Base-by-base conservation (phyloP, 2,113 vertebrate species). In the Macrotus californicus region DNA sequence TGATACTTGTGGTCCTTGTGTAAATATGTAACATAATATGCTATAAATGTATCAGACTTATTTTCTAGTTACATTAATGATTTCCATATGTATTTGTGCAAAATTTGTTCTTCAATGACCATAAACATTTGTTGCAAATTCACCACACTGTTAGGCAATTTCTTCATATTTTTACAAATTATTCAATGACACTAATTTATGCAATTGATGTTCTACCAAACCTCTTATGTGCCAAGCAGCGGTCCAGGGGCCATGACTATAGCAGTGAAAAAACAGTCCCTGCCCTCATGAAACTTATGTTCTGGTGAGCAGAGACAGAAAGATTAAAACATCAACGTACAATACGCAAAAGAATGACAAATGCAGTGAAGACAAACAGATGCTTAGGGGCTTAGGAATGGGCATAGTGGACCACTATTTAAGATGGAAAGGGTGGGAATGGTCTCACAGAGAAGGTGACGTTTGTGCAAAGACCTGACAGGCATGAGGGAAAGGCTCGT, bases 41-140 rank as follows among this genome's bases (percentile, higher is more conserved):
- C 73, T 73, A 72, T 89, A 92, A 88, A 29, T 56, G 59, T 96
- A 59, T 11, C 26, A 95, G 70, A 4, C 24, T 69, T 79, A 15
- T 56, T 97, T 36, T 22, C 46, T 87, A 86, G 52, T 43, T 81
- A 73, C 41, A 91, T 61, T 92, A 54, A 83, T 73, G 34, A 10
- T 2, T 59, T 95, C 83, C 87, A 83, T 24, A 75, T 9, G 43
- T 66, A 77, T 91, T 80, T 31, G 41, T 16, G 14, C 0, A 24
- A 79, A 96, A 84, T 84, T 94, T 87, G 22, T 24, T 90, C 89
- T 94, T 59, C 59, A 94, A 92, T 90, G 76, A 39, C 59, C 3
- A 31, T 90, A 72, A 73, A 70, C 41, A 93, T 94, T 95, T 81
- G 59, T 72, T 89, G 56, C 75, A 8, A 46, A 69, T 73, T 81